Conservation (phyloP, 2,113 vertebrate species). For the Megaceryle torquata region DNA sequence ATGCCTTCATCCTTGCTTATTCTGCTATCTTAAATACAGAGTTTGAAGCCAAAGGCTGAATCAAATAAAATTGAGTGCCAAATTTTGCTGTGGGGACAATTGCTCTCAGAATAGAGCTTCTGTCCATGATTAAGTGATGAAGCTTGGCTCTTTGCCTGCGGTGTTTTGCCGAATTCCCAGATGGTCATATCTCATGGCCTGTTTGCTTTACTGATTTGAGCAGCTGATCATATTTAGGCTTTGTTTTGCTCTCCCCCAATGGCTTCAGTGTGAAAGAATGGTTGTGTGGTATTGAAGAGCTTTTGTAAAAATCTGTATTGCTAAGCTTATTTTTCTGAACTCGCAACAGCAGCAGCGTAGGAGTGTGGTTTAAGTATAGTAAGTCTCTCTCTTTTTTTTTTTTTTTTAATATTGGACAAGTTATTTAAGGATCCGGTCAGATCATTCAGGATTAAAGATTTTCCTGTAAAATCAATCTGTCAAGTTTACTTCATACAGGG, state of each 20-base stretch:
- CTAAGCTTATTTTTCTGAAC: neutral
- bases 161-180: neutral
- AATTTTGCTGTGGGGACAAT: neutral
- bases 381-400: neutral
- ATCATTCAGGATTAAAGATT: neutral
- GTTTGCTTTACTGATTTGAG: neutral
- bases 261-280: neutral
- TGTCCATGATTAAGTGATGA: neutral
- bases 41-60: neutral
- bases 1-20: neutral
- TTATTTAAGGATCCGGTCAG: neutral
- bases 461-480: neutral
- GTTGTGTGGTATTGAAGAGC: neutral
- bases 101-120: neutral
- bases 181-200: neutral
- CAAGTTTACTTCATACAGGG: neutral
- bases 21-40: neutral
- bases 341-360: neutral
- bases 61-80: neutral
- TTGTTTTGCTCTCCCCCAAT: neutral
- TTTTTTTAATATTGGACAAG: neutral
- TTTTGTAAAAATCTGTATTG: neutral
- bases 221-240: neutral
- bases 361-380: neutral
- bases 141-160: neutral